Evolutionary conservation across 2,113 vertebrate species (phyloP), one percentile per base, ranked within the genome.

Genomic region (Maccullochella peelii): DNA sequence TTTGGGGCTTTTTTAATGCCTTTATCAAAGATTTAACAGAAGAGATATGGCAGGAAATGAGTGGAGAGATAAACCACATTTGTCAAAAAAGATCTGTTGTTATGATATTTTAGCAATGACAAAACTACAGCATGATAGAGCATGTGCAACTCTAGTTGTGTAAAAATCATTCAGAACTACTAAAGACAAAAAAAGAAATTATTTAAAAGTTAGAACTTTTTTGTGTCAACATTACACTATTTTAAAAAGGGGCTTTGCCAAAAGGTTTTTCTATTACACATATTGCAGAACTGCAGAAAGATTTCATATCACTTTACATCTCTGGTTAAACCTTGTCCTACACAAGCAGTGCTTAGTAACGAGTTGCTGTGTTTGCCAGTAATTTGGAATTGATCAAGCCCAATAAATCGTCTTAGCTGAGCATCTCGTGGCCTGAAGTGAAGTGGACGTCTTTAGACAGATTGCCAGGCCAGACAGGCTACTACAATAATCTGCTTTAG

Each of bases 401-500:
- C 62, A 86, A 82, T 83, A 38, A 68, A 79, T 25, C 7, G 3
- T 62, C 77, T 74, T 77, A 68, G 23, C 75, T 27, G 40, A 80
- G 81, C 16, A 8, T 84, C 80, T 84, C 23, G 33, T 89, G 90
- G 85, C 87, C 82, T 77, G 52, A 80, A 79, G 25, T 87, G 65
- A 84, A 65, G 55, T 62, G 82, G 84, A 73, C 83, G 85, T 86
- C 83, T 94, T 87, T 82, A 92, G 89, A 92, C 86, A 88, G 87
- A 87, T 63, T 84, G 88, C 86, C 73, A 68, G 86, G 71, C 67
- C 89, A 92, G 89, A 93, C 89, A 92, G 89, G 93, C 92, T 82
- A 92, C 83, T 75, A 80, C 42, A 88, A 82, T 93, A 92, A 95
- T 93, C 93, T 84, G 77, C 91, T 93, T 90, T 86, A 85, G 76